Conservation (phyloP, 2,888 invertebrate genomes). For the Crematogaster levior region DNA sequence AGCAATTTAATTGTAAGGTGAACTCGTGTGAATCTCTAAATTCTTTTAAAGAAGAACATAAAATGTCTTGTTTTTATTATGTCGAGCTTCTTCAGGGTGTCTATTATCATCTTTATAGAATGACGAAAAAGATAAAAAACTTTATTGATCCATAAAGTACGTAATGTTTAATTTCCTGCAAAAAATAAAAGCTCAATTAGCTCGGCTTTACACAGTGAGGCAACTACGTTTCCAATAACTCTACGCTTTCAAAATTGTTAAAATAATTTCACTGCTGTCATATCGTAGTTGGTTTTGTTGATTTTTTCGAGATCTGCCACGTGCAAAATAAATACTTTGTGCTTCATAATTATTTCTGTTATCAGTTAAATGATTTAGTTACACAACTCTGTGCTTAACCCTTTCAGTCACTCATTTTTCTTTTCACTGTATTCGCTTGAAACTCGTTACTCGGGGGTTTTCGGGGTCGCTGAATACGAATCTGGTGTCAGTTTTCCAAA, state of each 20-base stretch:
- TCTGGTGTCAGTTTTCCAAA: too few relatives aligned
- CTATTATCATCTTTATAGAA: not conserved
- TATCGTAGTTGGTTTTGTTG: not conserved
- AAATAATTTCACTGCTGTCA: not conserved
- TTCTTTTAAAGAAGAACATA: too few relatives aligned
- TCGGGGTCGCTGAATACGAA: too few relatives aligned
- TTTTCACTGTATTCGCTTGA: too few relatives aligned
- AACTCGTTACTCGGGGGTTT: too few relatives aligned
- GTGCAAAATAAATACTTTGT: not conserved
- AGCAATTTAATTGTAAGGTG: not conserved
- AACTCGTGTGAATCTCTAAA: not conserved
- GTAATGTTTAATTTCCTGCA: not conserved
- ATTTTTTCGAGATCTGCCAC: not conserved
- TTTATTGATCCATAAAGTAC: not conserved
- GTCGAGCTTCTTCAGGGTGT: not conserved
- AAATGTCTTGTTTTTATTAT: not conserved
- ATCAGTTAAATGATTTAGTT: not conserved
- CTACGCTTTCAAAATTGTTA: not conserved
- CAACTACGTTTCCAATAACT: not conserved
- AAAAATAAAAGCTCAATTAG: not conserved
- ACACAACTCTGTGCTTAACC: too few relatives aligned
- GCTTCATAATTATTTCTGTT: not conserved
- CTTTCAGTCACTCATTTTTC: too few relatives aligned
- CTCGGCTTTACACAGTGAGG: not conserved
- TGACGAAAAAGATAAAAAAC: not conserved